Conservation (phyloP, 1,140 invertebrate species). For the Brachionus plicatilis region DNA sequence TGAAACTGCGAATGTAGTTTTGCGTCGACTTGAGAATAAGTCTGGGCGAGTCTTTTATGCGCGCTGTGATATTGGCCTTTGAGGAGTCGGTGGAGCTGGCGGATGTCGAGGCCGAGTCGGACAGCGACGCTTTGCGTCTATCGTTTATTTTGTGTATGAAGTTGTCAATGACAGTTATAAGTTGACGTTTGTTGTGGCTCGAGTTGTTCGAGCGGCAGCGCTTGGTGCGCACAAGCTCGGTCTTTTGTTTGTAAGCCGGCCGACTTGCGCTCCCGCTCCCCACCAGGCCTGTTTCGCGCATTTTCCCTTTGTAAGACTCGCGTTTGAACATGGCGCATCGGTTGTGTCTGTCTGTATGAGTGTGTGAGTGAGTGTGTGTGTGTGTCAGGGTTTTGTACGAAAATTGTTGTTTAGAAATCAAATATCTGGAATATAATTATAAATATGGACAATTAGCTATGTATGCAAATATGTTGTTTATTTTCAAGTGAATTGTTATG, state of each 20-base stretch:
- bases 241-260: not conserved
- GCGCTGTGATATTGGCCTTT: not conserved
- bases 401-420: not conserved
- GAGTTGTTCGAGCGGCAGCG: not conserved
- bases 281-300: not conserved
- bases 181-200: not conserved
- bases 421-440: not conserved
- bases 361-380: not conserved
- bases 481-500: slow-evolving; percentile 1
- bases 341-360: not conserved
- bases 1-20: not conserved
- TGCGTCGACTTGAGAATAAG: not conserved
- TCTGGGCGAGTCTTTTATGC: not conserved
- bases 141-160: not conserved
- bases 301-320: not conserved
- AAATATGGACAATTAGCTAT: not conserved
- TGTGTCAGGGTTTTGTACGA: not conserved
- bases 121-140: not conserved
- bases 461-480: not conserved
- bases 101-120: not conserved
- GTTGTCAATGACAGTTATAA: not conserved
- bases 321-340: not conserved
- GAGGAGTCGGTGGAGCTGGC: not conserved
- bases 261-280: too few species aligned
- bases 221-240: not conserved